phyloP scores from a whole-genome alignment of 2,797 vertebrate genomes.

The Galagoides demidoff region DNA sequence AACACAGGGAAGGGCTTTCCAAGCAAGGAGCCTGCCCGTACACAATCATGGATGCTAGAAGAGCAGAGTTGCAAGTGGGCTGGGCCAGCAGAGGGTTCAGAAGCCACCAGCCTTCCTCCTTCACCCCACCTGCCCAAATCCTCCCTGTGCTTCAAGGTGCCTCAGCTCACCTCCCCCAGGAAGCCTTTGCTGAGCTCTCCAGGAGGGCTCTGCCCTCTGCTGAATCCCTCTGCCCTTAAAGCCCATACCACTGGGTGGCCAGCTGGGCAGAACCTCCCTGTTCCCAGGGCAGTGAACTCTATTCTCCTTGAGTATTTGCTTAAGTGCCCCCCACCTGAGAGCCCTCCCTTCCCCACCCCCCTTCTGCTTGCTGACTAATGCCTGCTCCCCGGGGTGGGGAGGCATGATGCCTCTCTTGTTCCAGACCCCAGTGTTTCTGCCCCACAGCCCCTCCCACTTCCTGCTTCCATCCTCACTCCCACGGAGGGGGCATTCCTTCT shows the following conservation, averaged over 20 bases:
- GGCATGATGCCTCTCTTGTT: not conserved
- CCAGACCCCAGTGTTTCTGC: accelerated
- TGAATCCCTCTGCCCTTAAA: not conserved
- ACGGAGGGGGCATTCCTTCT: not conserved
- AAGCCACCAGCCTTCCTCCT: not conserved
- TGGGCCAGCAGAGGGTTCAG: not conserved
- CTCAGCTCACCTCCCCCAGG: not conserved
- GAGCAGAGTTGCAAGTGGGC: accelerated
- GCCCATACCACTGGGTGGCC: not conserved
- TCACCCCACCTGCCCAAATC: not conserved
- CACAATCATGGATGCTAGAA: not conserved
- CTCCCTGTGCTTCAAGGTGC: not conserved
- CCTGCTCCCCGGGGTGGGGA: not conserved
- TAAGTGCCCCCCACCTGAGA: not conserved
- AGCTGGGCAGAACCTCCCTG: not conserved
- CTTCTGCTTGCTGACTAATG: not conserved
- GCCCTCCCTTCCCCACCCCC: too few species aligned
- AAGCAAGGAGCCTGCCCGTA: not conserved
- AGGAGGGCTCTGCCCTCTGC: not conserved
- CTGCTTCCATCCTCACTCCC: not conserved
- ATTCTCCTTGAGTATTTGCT: not conserved
- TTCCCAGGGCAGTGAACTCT: not conserved
- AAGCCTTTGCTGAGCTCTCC: not conserved
- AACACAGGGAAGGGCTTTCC: not conserved
- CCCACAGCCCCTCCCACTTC: not conserved